Evolutionary conservation across 2,888 invertebrate species (phyloP), one percentile per base, ranked within the genome.

Genomic region (Plagodis dolabraria): DNA sequence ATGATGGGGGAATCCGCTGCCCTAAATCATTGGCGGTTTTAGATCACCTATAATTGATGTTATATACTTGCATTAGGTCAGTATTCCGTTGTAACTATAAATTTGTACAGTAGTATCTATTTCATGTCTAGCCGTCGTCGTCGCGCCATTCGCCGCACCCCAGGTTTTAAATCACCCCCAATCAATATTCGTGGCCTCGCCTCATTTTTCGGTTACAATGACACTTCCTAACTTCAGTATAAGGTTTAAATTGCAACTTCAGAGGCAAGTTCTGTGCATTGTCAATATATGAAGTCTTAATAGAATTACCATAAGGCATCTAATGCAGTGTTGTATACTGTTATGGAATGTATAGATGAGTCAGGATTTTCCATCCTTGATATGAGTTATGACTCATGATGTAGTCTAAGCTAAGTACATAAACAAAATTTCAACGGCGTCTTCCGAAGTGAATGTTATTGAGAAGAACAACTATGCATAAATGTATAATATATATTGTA

Each of bases 171-270:
- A 63, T 60, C 60, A 54, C 49, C 59, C 48, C 50, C 44, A 50
- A 68, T 68, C 68, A 60, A 68, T 68, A 68, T 49, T 58, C 53
- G 43, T 33, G 46, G 34, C 38, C 51, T 56, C 52, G 44, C 53
- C 46, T 44, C 8, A 33, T 35, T 43, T 40, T 35, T 0, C 47
- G 11, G 34, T 47, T 44, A 6, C 40, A 56, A 51, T 57, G 43
- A 36, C 11, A 35, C 47, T 52, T 56, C 54, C 11, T 22, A 5
- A 5, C 12, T 5, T 22, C 33, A 36, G 47, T 38, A 51, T 50
- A 67, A 57, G 53, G 43, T 47, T 54, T 44, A 52, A 22, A 48
- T 61, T 65, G 36, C 33, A 47, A 50, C 33, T 38, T 8, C 33
- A 22, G 9, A 35, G 9, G 6, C 7, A 40, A 46, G 40, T 1